Conservation (phyloP, 2,888 invertebrate genomes). For the Flexamia atlantica region DNA sequence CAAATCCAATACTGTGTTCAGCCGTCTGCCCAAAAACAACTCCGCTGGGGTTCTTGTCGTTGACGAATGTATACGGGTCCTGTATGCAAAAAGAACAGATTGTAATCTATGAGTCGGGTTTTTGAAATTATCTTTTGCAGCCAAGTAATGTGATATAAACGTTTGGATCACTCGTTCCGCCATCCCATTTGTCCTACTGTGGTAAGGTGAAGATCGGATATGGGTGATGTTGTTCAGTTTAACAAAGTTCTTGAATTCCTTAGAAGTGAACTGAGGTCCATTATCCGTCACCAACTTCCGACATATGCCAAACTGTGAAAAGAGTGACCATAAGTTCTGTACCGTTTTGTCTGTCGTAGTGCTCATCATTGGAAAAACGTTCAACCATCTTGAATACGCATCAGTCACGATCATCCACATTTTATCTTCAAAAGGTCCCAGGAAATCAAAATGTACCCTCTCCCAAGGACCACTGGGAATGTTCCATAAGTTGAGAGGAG, state of each 20-base stretch:
- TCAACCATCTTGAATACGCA: background rate
- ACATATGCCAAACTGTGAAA: background rate
- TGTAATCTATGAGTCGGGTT: background rate
- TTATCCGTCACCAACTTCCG: conserved; percentile 3
- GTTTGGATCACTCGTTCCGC: conserved; percentile 7
- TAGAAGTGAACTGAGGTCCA: background rate
- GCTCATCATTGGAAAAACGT: background rate
- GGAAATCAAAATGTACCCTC: background rate
- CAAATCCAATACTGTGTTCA: too few relatives aligned
- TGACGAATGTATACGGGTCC: background rate
- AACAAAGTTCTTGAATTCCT: background rate
- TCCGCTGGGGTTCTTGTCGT: background rate
- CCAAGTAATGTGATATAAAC: background rate
- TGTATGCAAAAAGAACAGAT: conserved; percentile 6
- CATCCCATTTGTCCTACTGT: background rate
- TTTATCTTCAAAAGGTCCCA: background rate
- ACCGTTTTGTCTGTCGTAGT: background rate
- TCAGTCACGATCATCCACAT: conserved; percentile 17
- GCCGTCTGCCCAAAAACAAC: too few relatives aligned
- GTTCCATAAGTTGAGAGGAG: background rate
- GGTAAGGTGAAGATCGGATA: background rate
- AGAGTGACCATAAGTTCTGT: too few relatives aligned
- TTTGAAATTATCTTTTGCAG: background rate
- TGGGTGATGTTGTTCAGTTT: background rate
- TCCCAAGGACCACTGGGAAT: background rate